Conservation (phyloP, 2,888 invertebrate genomes). For the Nasonovia ribisnigri region DNA sequence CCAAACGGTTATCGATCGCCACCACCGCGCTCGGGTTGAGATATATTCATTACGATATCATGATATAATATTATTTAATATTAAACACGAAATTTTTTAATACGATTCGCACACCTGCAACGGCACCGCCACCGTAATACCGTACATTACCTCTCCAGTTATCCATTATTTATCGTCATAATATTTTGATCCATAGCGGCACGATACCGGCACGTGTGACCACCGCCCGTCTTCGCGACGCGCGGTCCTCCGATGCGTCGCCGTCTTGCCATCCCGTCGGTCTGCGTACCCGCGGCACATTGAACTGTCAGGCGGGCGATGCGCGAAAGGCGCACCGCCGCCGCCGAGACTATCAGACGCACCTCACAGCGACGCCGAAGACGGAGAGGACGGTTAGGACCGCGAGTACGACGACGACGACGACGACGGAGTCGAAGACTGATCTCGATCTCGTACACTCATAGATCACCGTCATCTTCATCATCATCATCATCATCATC, state of each 20-base stretch:
- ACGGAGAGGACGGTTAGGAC: neutral
- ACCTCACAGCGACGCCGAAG: neutral
- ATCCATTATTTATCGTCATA: neutral
- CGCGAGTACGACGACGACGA: neutral
- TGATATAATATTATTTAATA: neutral
- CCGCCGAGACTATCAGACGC: neutral
- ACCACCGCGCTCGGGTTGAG: neutral
- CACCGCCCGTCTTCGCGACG: neutral
- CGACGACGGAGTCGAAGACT: neutral
- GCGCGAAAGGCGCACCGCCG: neutral
- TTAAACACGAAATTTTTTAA: neutral
- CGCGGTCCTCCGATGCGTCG: neutral
- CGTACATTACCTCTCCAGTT: neutral
- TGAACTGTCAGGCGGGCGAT: neutral
- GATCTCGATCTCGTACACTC: neutral
- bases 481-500: neutral
- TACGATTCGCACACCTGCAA: no score
- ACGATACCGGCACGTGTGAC: neutral
- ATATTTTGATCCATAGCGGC: neutral
- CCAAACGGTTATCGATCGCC: conserved; percentile 42
- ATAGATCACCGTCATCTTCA: neutral
- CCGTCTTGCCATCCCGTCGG: neutral
- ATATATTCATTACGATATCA: neutral
- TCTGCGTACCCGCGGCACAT: neutral
- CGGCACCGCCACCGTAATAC: neutral